Percentiles rank a stretch among this genome's conserved stretches.
These are phyloP conservation scores for Drosophila funebris DNA, from an alignment of 1,140 invertebrate species.

Conservation along the genomic window DNA sequence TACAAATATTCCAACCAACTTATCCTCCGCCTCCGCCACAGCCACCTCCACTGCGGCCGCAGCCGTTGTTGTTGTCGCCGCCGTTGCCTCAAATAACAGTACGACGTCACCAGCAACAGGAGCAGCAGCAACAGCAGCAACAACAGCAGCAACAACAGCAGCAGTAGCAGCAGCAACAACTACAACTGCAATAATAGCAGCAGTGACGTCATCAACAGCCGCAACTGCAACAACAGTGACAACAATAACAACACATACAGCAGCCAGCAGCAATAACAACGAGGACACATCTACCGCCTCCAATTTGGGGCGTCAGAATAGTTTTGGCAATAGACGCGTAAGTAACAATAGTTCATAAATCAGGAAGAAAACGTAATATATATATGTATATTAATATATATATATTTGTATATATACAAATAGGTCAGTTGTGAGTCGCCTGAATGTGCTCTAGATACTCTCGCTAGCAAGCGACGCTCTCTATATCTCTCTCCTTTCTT, in stretches of 20 bases:
- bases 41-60: slow-evolving; percentile 70
- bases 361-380: not conserved
- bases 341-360: slow-evolving; percentile 38
- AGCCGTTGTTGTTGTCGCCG: slow-evolving; percentile 75
- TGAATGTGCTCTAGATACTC: slow-evolving; percentile 9
- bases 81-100: slow-evolving; percentile 66
- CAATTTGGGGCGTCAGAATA: slow-evolving; percentile 78
- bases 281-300: slow-evolving; percentile 57
- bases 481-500: slow-evolving; percentile 6
- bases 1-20: slow-evolving; percentile 83
- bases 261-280: slow-evolving; percentile 60
- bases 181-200: slow-evolving; percentile 26
- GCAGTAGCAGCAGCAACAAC: slow-evolving; percentile 31
- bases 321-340: slow-evolving; percentile 81
- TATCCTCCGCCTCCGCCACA: slow-evolving; percentile 71
- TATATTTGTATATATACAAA: slow-evolving; percentile 32
- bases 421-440: slow-evolving; percentile 54
- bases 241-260: slow-evolving; percentile 29
- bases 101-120: slow-evolving; percentile 25
- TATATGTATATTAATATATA: not conserved
- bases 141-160: slow-evolving; percentile 41
- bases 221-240: slow-evolving; percentile 34
- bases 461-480: slow-evolving; percentile 16
- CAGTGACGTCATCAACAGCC: slow-evolving; percentile 31
- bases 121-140: slow-evolving; percentile 34